Percentiles rank a stretch among this genome's conserved stretches.
These are phyloP conservation scores for Rhinichthys osculus DNA, from an alignment of 2,797 vertebrate species.

Conservation along the genomic window DNA sequence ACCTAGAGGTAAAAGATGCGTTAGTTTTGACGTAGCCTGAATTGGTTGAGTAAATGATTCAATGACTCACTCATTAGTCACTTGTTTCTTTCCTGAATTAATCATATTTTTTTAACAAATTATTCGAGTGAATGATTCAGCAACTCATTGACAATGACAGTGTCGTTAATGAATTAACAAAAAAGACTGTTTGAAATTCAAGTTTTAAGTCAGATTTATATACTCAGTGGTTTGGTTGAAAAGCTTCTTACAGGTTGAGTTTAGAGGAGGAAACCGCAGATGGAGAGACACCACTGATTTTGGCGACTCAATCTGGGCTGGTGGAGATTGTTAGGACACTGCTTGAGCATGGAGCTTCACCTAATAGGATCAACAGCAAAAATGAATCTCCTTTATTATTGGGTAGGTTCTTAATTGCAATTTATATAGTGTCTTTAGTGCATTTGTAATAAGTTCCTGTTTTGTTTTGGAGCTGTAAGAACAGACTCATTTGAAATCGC, in stretches of 20 bases:
- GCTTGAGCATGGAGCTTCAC: slow-evolving; percentile 82
- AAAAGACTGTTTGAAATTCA: neutral
- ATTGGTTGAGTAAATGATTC: neutral
- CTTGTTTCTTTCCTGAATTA: neutral
- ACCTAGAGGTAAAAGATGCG: neutral
- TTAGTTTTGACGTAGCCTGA: neutral
- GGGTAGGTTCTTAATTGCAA: slow-evolving; percentile 71
- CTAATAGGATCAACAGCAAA: slow-evolving; percentile 82
- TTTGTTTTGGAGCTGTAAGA: slow-evolving; percentile 76
- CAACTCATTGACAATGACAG: neutral
- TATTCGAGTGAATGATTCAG: neutral
- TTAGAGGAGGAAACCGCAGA: slow-evolving; percentile 85
- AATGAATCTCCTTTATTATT: slow-evolving; percentile 86
- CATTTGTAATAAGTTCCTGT: slow-evolving; percentile 20
- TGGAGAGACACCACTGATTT: slow-evolving; percentile 86
- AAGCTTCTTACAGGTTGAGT: slow-evolving; percentile 75
- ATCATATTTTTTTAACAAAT: neutral
- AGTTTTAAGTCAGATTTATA: neutral
- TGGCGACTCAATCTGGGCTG: slow-evolving; percentile 81
- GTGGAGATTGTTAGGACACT: slow-evolving; percentile 80
- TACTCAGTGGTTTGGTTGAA: slow-evolving; percentile 32
- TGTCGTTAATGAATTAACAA: neutral
- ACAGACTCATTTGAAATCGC: slow-evolving; percentile 80
- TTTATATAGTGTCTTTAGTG: neutral
- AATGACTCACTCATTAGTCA: neutral